Evolutionary conservation across 2,888 invertebrate species (phyloP), one percentile per base, ranked within the genome.

Genomic region (Euproctis similis): DNA sequence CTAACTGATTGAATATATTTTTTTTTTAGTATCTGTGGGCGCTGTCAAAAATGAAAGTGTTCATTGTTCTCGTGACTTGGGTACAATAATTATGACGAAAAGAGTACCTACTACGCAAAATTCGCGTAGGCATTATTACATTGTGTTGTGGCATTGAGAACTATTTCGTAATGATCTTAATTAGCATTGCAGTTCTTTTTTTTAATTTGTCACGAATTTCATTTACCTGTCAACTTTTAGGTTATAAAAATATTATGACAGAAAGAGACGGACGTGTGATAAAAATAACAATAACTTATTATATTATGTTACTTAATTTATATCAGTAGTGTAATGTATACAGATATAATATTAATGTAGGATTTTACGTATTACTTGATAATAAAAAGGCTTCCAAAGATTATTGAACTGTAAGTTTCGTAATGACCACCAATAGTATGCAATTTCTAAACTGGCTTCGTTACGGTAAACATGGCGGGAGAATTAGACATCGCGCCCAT

Each of bases 401-500:
- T 46, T 52, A 38, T 46, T 50, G 53, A 50, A 53, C 53, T 33
- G 28, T 41, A 29, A 25, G 43, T 50, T 50, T 50, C 43, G 43
- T 49, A 50, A 50, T 41, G 26, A 41, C 31, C 34, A 31, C 42
- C 40, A 39, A 34, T 35, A 37, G 39, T 39, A 41, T 30, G 29
- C 37, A 36, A 43, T 52, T 49, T 53, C 50, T 53, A 50, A 50
- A 50, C 53, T 35, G 42, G 43, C 51, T 43, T 28, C 26, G 40
- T 39, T 49, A 46, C 49, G 32, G 53, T 50, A 52, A 50, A 46
- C 49, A 46, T 28, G 32, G 36, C 46, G 33, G 46, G 50, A 53
- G 62, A 65, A 61, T 69, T 64, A 69, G 74, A 68, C 74, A 70
- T 73, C 75, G 59, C 48, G 60, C 59, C 57, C 49, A 53, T 51